These are phyloP conservation scores for Diuraphis noxia DNA, from an alignment of 1,140 invertebrate genomes.

Conservation along the genomic window DNA sequence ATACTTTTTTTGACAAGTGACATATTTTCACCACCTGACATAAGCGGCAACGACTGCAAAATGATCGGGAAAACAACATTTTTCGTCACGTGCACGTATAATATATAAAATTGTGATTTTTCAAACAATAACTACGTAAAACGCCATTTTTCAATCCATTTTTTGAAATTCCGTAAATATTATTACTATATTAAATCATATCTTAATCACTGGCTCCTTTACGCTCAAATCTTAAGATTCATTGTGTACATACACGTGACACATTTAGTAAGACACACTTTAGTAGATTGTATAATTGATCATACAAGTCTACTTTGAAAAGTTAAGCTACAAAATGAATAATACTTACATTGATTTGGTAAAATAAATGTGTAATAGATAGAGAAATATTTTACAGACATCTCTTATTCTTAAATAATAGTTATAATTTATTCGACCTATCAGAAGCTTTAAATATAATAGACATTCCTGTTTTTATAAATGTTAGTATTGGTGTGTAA, in stretches of 20 bases:
- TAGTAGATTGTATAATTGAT: background rate
- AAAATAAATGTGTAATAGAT: no score
- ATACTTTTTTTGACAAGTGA: background rate
- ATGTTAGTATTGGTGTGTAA: background rate
- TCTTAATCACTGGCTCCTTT: background rate
- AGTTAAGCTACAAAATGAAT: background rate
- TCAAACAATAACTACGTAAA: background rate
- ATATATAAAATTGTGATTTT: no score
- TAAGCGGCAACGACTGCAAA: background rate
- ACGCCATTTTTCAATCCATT: background rate
- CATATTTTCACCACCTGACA: background rate
- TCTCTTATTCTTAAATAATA: background rate
- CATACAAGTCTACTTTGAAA: background rate
- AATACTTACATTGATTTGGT: background rate
- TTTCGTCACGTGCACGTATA: background rate
- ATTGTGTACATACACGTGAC: background rate
- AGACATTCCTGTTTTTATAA: background rate
- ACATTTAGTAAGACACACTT: no score
- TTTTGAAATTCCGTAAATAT: background rate
- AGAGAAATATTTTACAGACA: background rate
- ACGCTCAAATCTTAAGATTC: background rate
- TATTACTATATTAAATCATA: background rate
- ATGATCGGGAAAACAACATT: background rate
- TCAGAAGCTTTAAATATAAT: background rate
- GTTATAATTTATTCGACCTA: background rate